Base-by-base conservation (phyloP, 2,888 invertebrate genomes). In the Synergus umbraculus region DNA sequence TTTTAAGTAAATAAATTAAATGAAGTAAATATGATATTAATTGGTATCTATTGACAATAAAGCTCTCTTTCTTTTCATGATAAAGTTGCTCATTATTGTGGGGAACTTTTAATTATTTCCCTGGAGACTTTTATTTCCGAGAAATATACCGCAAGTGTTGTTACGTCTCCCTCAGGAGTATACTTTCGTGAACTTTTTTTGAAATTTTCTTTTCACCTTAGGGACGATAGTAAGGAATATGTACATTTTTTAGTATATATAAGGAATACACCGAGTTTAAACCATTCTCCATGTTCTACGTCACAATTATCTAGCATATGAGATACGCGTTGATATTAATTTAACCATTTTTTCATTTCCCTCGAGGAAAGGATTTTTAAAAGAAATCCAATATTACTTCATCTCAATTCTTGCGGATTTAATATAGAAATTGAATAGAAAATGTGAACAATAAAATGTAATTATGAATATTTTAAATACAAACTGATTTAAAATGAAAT, bases 101-200 rank as follows among this genome's bases (percentile, higher is more conserved):
- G 0, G 37, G 58, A 73, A 54, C 37, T 73, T 73, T 73, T 73
- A 58, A 73, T 54, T 73, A 54, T 73, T 73, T 41, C 73, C 41
- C 73, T 54, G 37, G 54, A 54, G 73, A 54, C 41, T 73, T 73
- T 54, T 49, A 54, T 73, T 73, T 73, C 54, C 10, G 54, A n/a
- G 18, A 54, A 49, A 54, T n/a, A 54, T 49, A 73, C 73, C 29
- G 29, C 73, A n/a, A 29, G 29, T 8, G 41, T n/a, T 29, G 73
- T 73, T 54, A 73, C 37, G 41, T 54, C 54, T 73, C 73, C 54
- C 73, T 54, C 5, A 54, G 73, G 73, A 73, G 54, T 73, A 54
- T 58, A 37, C 73, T 54, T 73, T 73, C 4, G 69, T 69, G 69
- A 69, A 37, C 37, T 29, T 69, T 46, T 29, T 54, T 54, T 37